phyloP scores from a whole-genome alignment of 2,113 vertebrate genomes.

The Atherinomorus stipes region DNA sequence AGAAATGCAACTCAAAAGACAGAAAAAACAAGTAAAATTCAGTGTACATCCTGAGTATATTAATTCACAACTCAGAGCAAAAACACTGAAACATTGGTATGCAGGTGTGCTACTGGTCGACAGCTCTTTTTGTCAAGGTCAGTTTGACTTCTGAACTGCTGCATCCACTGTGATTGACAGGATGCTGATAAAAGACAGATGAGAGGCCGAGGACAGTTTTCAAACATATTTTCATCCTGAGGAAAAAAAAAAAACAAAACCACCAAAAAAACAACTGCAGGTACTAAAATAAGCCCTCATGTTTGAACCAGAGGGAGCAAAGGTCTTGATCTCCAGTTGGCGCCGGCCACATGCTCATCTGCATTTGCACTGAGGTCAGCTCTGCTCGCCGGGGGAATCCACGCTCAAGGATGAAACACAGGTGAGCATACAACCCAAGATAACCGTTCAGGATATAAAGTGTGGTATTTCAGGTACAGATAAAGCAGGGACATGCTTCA shows the following conservation, averaged over 20 bases:
- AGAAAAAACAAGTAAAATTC: constrained; percentile 23
- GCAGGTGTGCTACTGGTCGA: constrained; percentile 30
- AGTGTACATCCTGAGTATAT: constrained; percentile 29
- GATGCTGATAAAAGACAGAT: constrained; percentile 56
- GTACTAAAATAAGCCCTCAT: constrained; percentile 59
- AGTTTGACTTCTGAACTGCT: constrained; percentile 59
- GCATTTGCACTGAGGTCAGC: constrained; percentile 76
- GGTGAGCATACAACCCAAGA: constrained; percentile 62
- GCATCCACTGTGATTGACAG: constrained; percentile 54
- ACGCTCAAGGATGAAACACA: constrained; percentile 55
- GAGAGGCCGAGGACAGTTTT: constrained; percentile 40
- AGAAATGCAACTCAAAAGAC: constrained; percentile 12
- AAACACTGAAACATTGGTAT: constrained; percentile 50
- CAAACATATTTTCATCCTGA: constrained; percentile 45
- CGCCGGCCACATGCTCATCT: constrained; percentile 67
- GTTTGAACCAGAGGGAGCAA: constrained; percentile 63
- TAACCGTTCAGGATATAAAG: constrained; percentile 33
- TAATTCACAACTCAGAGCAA: constrained; percentile 30
- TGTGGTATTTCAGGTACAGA: constrained; percentile 20
- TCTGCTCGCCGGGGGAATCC: constrained; percentile 32
- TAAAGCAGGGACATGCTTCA: constrained; percentile 34
- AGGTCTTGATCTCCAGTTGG: constrained; percentile 67
- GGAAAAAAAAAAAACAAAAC: constrained; percentile 25
- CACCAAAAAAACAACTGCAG: constrained; percentile 33
- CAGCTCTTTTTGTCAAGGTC: constrained; percentile 62